Evolutionary conservation across 2,888 invertebrate genomes (phyloP), one percentile per base, ranked within the genome.

Genomic region (Callimorpha dominula): DNA sequence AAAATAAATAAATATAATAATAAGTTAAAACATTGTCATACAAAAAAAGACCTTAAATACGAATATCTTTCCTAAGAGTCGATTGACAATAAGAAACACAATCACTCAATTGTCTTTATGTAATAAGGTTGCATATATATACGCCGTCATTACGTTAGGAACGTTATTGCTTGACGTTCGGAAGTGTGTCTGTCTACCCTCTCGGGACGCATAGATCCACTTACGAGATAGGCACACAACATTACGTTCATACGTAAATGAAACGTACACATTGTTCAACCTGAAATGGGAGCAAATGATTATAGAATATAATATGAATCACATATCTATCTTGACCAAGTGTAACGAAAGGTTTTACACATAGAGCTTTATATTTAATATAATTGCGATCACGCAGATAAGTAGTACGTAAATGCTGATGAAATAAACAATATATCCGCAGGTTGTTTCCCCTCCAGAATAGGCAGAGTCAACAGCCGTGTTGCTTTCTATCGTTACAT

Each of bases 141-240:
- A 73, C 71, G 81, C 75, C 83, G 81, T 83, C 79, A 81, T 81
- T 81, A 82, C 75, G 70, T 11, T 71, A 70, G 73, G 60, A 72
- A 75, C 71, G 79, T 70, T 74, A 72, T 72, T 74, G 77, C 77
- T 77, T 78, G 73, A 82, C 81, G 72, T 76, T 73, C 68, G 70
- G 77, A 81, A 82, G 81, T 75, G 76, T 78, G 83, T 79, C 79
- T 82, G 81, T 76, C 80, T 81, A 60, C 81, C 70, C 71, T 65
- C 68, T 72, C 74, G 54, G 68, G 69, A 69, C n/a, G 60, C 40
- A 71, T 72, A 81, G 78, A 82, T 72, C 75, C 73, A 83, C 83
- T 81, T 67, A 77, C 68, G 64, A 72, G 68, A 72, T 72, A 72
- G 72, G 75, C 73, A 81, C 72, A 78, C 72, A 73, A 77, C 79